A percentile compares a stretch with the other conserved stretches of the same genome.
Evolutionary conservation across 53 echinoderm and acorn worm genomes (phyloP).

Genomic region (Henricia sp.): DNA sequence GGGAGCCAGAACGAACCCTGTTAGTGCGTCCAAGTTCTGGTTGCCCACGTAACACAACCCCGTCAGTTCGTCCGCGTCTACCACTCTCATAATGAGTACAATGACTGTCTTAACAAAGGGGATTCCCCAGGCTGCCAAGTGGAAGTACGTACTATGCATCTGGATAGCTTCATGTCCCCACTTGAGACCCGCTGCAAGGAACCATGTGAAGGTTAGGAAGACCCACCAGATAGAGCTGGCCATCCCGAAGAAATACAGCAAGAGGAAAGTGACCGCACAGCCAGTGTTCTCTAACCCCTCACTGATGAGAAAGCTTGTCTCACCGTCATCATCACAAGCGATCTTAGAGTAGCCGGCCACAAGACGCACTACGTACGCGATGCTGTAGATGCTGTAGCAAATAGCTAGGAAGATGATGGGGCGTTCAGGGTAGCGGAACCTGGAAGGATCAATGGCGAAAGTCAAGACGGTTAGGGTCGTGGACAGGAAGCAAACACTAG

Average conservation of each 20-base stretch:
- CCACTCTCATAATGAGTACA: constrained; percentile 97
- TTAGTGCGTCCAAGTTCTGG: constrained; percentile 83
- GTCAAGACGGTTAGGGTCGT: constrained; percentile 91
- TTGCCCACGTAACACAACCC: constrained; percentile 99
- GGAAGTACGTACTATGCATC: constrained; percentile 97
- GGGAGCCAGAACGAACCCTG: constrained; percentile 96
- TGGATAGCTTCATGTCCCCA: constrained; percentile 99
- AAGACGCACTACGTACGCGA: constrained; percentile 89
- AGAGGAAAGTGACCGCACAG: constrained; percentile 93
- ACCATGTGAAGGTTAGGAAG: constrained; percentile 96
- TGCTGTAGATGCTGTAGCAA: constrained; percentile 88
- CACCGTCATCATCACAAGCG: constrained; percentile 85
- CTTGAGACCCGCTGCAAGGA: constrained; percentile 97
- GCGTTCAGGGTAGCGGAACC: constrained; percentile 96
- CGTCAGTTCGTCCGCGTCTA: constrained; percentile 98
- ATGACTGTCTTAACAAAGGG: constrained; percentile 96
- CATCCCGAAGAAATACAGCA: constrained; percentile 98
- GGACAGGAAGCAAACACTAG: constrained; percentile 90
- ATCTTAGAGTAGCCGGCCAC: constrained; percentile 84
- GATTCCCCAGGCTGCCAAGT: constrained; percentile 96
- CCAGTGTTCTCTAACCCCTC: constrained; percentile 97
- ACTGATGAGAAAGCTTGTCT: constrained; percentile 77
- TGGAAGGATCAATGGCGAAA: constrained; percentile 85
- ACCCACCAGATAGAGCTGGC: constrained; percentile 99
- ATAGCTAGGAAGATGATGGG: constrained; percentile 97